Evolutionary conservation across 2,797 vertebrate genomes (phyloP), one percentile per base, ranked within the genome.

Genomic region (Hyperoplus immaculatus): DNA sequence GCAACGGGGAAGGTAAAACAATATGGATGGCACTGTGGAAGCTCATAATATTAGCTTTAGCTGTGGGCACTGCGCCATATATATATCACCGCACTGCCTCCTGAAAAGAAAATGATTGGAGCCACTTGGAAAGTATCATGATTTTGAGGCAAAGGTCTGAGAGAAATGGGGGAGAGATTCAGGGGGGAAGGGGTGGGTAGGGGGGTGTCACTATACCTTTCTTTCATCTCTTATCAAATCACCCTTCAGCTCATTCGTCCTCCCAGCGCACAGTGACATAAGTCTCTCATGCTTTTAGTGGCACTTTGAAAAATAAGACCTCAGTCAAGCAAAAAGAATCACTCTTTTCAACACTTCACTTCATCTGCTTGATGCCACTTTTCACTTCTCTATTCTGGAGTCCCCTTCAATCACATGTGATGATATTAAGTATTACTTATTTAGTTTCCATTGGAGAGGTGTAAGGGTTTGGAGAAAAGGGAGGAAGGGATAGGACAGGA

Each of bases 271-370:
- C 83, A 93, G 89, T 89, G 92, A 93, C 92, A 94, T 66, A 87
- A 92, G 89, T 91, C 92, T 93, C 92, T 90, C 90, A 85, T 94
- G 94, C 93, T 95, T 94, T 95, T 94, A 95, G 94, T 91, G 90
- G 90, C 91, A 93, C 93, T 95, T 94, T 94, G 89, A 92, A 92
- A 94, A 93, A 92, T 88, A 90, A 92, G 92, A 93, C 89, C 90
- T 93, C 92, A 90, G 87, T 90, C 89, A 91, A 94, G 93, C 92
- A 94, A 92, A 91, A 91, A 91, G 87, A 94, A 94, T 95, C 88
- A 90, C 86, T 88, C 81, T 83, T 88, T 87, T 87, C 93, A 93
- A 91, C 92, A 93, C 91, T 92, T 86, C 88, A 91, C 90, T 92
- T 91, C 85, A 88, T 91, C 88, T 72, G 88, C 29, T 29, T 29